Percentiles rank a stretch among this genome's conserved stretches.
These are phyloP conservation scores for Oncorhynchus clarkii DNA, from an alignment of 2,113 vertebrate species.

Conservation along the genomic window DNA sequence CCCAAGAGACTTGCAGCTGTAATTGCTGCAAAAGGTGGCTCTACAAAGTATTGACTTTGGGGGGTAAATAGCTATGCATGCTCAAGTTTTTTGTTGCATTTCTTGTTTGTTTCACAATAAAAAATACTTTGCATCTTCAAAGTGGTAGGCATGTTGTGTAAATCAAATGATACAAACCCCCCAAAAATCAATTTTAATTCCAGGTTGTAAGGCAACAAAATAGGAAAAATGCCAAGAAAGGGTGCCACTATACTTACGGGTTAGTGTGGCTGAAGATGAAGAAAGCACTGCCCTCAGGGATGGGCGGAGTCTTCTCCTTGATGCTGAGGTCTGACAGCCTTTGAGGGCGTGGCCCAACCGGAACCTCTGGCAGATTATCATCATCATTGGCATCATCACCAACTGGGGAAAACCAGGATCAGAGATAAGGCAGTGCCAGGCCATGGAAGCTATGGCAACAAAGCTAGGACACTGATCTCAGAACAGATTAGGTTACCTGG, in stretches of 20 bases:
- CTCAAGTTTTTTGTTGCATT: too few relatives aligned
- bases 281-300: slow-evolving; percentile 95
- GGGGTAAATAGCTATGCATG: too few relatives aligned
- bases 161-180: too few relatives aligned
- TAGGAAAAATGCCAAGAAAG: too few relatives aligned
- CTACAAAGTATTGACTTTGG: too few relatives aligned
- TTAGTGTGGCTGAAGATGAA: slow-evolving; percentile 98
- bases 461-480: background rate
- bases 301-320: slow-evolving; percentile 92
- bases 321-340: slow-evolving; percentile 91
- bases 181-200: too few relatives aligned
- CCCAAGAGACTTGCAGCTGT: too few relatives aligned
- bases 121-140: too few relatives aligned
- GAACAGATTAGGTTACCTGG: slow-evolving; percentile 73
- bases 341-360: slow-evolving; percentile 82
- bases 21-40: too few relatives aligned
- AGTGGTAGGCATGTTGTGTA: too few relatives aligned
- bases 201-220: too few relatives aligned
- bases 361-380: slow-evolving; percentile 81
- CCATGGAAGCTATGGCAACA: background rate
- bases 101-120: too few relatives aligned
- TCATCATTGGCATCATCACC: slow-evolving; percentile 68
- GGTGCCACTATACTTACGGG: slow-evolving; percentile 76
- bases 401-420: slow-evolving; percentile 33
- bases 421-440: background rate